These are phyloP conservation scores for Poeciliopsis turrubarensis DNA, from an alignment of 2,113 vertebrate genomes.

Conservation along the genomic window DNA sequence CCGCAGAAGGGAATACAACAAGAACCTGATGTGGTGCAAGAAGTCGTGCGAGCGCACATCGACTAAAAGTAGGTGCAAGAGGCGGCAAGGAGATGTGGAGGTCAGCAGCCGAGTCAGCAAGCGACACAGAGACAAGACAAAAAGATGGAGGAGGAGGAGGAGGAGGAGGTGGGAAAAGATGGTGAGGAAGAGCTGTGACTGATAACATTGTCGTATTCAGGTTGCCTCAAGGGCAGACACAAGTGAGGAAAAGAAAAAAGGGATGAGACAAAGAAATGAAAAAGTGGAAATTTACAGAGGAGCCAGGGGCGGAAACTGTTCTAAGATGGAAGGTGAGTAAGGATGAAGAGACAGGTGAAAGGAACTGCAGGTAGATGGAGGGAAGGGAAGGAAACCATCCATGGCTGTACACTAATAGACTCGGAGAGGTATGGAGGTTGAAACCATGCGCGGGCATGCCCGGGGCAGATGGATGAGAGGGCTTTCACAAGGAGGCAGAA, in stretches of 20 bases:
- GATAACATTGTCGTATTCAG: constrained; percentile 71
- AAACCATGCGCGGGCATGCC: not conserved
- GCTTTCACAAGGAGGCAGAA: constrained; percentile 11
- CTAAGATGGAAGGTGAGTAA: constrained; percentile 50
- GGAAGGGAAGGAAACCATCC: constrained; percentile 28
- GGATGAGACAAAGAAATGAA: constrained; percentile 52
- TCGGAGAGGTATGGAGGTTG: not conserved
- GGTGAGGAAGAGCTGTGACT: constrained; percentile 62
- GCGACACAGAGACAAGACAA: constrained; percentile 38
- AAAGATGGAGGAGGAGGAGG: constrained; percentile 28
- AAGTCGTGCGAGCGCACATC: constrained; percentile 21
- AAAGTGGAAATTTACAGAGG: constrained; percentile 56
- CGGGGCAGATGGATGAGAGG: not conserved
- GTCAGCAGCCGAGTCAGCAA: constrained; percentile 54
- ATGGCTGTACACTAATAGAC: constrained; percentile 8
- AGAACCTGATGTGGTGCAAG: constrained; percentile 6
- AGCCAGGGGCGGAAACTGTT: constrained; percentile 49
- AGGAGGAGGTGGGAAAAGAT: constrained; percentile 1
- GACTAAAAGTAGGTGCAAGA: constrained; percentile 23
- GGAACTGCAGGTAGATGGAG: constrained; percentile 15
- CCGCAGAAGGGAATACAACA: not conserved
- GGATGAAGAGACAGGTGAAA: constrained; percentile 31
- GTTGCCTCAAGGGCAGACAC: constrained; percentile 73
- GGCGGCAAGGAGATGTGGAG: constrained; percentile 54
- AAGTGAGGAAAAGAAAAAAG: constrained; percentile 38